phyloP scores from a whole-genome alignment of 2,113 vertebrate species.

The Podocnemis expansa region DNA sequence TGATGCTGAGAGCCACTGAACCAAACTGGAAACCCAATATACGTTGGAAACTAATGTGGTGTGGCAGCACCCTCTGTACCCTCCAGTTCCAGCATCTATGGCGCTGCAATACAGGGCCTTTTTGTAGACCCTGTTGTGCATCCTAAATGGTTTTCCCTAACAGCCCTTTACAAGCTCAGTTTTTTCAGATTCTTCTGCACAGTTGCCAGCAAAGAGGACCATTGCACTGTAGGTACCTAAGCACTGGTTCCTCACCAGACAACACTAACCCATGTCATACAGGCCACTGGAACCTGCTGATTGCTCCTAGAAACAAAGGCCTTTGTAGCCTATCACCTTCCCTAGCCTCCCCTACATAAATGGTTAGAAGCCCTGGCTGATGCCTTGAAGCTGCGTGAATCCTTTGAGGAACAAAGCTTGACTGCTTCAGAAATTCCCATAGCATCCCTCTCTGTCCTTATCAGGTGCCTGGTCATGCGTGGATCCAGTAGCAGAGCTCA shows the following conservation, averaged over 20 bases:
- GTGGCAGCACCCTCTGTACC: too few relatives aligned
- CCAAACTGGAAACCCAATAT: too few relatives aligned
- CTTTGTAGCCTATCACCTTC: not conserved
- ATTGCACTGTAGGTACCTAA: not conserved
- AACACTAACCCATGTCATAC: not conserved
- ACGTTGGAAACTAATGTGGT: too few relatives aligned
- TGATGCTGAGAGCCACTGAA: too few relatives aligned
- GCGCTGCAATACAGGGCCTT: not conserved
- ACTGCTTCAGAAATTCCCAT: not conserved
- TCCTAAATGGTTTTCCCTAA: not conserved
- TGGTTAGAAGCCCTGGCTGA: not conserved
- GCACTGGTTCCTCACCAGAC: not conserved
- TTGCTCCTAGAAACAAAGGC: too few relatives aligned
- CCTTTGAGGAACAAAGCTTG: not conserved
- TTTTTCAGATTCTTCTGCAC: not conserved
- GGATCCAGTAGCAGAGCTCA: not conserved
- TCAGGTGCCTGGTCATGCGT: not conserved
- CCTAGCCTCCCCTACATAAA: not conserved
- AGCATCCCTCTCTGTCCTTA: too few relatives aligned
- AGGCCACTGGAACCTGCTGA: too few relatives aligned
- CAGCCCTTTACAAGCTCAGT: not conserved
- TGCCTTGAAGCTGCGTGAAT: not conserved
- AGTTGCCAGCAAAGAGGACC: not conserved
- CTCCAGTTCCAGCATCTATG: not conserved
- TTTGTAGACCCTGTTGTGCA: not conserved